Base-by-base conservation (phyloP, 2,797 vertebrate species). In the Hybognathus amarus region DNA sequence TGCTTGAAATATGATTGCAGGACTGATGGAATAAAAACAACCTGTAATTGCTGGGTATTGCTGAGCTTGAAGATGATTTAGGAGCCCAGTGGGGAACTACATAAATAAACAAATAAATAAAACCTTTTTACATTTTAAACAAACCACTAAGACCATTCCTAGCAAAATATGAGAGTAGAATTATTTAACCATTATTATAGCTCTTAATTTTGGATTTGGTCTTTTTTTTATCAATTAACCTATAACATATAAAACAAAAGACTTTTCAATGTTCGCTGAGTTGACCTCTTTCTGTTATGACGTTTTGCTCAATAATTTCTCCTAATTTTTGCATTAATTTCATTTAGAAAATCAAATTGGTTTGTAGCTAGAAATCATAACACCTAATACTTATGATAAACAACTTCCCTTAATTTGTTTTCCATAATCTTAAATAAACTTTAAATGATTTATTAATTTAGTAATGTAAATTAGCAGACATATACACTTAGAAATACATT, bases 31-130 rank as follows among this genome's bases (percentile, higher is more conserved):
- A 86, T 82, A 86, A 88, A 90, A 91, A 91, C 85, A 92, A 92
- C 90, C 85, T 84, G 84, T 95, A 94, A 95, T 94, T 94, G 89
- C 87, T 85, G 90, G 91, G 90, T 93, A 92, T 94, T 88, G 30
- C 71, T 85, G 75, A 85, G 79, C 69, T 24, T 88, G 86, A 87
- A 90, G 89, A 86, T 90, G 15, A 76, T 83, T 85, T 79, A 66
- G 81, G 68, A 78, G 45, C 88, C 38, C 91, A 87, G 89, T 76
- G 22, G 92, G 91, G 86, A 90, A 80, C 91, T 89, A 18, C 27
- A 83, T 74, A 38, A 77, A 73, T 54, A 85, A 83, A 56, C 42
- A 77, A 54, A 80, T 22, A 74, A 83, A 80, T 13, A 90, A 91
- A 90, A 90, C 85, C 87, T 67, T 90, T 87, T 90, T 89, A 90